Evolutionary conservation across 2,888 invertebrate genomes (phyloP).

Genomic region (Hetaerina titia): DNA sequence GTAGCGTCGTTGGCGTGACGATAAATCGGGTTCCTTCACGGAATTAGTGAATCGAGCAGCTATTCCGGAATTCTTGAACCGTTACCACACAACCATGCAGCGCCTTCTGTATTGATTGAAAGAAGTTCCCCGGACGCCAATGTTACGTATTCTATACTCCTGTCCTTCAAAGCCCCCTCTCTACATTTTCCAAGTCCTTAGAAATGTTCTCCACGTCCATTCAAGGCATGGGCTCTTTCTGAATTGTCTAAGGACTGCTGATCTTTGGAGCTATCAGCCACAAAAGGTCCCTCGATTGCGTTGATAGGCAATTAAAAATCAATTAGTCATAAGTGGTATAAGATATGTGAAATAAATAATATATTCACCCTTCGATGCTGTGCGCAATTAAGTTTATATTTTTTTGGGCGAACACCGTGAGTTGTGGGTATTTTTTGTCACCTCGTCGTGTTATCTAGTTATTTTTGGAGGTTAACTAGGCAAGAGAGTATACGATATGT

Average conservation of each 20-base stretch:
- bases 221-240: background rate
- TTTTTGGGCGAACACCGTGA: background rate
- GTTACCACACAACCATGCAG: background rate
- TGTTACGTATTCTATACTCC: background rate
- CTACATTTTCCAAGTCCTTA: background rate
- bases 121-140: background rate
- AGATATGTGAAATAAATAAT: background rate
- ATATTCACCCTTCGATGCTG: background rate
- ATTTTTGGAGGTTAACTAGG: background rate
- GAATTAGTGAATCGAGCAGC: slow-evolving; percentile 1
- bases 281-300: background rate
- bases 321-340: background rate
- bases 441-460: background rate
- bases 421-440: background rate
- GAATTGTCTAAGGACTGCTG: background rate
- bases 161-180: background rate
- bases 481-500: background rate
- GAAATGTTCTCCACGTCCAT: slow-evolving; percentile 7
- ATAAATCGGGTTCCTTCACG: background rate
- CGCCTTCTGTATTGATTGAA: background rate
- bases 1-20: background rate
- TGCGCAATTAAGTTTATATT: background rate
- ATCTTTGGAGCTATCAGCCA: background rate
- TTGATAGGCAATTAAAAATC: background rate
- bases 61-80: background rate